Conservation (phyloP, 2,797 vertebrate genomes). For the Coregonus suidteri region DNA sequence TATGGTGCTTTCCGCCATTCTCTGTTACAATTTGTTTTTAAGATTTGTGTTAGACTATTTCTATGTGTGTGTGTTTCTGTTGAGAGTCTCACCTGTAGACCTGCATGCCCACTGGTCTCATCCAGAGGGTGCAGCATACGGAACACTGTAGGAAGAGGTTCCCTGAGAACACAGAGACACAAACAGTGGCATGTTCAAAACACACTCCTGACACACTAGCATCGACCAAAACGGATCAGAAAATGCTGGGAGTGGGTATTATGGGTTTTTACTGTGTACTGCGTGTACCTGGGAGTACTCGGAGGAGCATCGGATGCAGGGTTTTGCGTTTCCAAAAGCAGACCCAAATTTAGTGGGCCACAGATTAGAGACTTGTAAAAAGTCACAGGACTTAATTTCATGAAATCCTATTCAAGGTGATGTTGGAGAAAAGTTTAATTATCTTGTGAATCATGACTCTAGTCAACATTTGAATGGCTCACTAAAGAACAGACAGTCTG, state of each 20-base stretch:
- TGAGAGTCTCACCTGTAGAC: conserved; percentile 81
- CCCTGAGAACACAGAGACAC: conserved; percentile 71
- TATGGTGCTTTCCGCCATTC: neutral
- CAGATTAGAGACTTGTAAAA: conserved; percentile 85
- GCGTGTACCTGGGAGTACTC: conserved; percentile 80
- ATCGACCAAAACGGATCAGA: neutral
- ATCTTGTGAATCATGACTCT: neutral
- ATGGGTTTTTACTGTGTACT: neutral
- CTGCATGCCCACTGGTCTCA: conserved; percentile 92
- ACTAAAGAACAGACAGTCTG: neutral
- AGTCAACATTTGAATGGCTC: neutral
- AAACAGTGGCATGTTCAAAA: neutral
- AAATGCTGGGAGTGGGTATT: neutral
- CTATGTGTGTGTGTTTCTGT: conserved; percentile 4
- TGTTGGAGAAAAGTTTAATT: neutral
- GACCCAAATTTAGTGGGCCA: conserved; percentile 95
- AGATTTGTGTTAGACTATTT: neutral
- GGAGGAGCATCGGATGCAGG: conserved; percentile 80
- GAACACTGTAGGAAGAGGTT: conserved; percentile 92
- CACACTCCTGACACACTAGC: neutral
- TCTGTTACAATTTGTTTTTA: neutral
- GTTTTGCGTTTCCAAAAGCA: conserved; percentile 90
- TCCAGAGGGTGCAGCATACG: conserved; percentile 97
- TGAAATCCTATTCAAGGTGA: neutral
- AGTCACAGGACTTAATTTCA: conserved; percentile 4